phyloP scores from a whole-genome alignment of 2,797 vertebrate genomes.

The Lagodon rhomboides region DNA sequence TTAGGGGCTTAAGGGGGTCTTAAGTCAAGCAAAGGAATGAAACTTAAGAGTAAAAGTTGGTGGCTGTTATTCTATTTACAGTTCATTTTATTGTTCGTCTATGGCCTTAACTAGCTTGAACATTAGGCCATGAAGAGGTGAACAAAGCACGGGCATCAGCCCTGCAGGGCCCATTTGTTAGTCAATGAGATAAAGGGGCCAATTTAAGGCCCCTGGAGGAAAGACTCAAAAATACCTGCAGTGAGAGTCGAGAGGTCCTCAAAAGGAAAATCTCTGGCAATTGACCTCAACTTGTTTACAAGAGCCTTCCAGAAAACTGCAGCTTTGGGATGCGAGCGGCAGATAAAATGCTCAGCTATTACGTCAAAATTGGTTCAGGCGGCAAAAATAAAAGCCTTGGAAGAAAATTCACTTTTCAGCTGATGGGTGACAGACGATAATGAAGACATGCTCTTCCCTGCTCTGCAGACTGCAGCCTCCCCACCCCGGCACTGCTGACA shows the following conservation, averaged over 20 bases:
- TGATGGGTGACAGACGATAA: constrained; percentile 81
- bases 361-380: constrained; percentile 52
- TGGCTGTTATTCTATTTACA: constrained; percentile 81
- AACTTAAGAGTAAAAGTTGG: constrained; percentile 74
- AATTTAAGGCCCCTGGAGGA: constrained; percentile 62
- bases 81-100: constrained; percentile 86
- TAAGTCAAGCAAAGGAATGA: constrained; percentile 67
- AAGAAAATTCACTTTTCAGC: constrained; percentile 72
- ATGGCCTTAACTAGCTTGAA: constrained; percentile 72
- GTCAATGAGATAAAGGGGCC: constrained; percentile 76
- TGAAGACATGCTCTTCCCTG: constrained; percentile 76
- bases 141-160: constrained; percentile 67
- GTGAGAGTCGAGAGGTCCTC: constrained; percentile 64
- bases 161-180: constrained; percentile 71
- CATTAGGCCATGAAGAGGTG: constrained; percentile 67
- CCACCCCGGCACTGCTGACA: constrained; percentile 79
- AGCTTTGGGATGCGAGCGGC: background rate
- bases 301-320: constrained; percentile 47
- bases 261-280: constrained; percentile 55
- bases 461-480: constrained; percentile 63
- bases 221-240: constrained; percentile 63
- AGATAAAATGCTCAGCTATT: constrained; percentile 40
- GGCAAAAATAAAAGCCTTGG: constrained; percentile 59
- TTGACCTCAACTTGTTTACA: constrained; percentile 56
- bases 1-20: constrained; percentile 59